These are phyloP conservation scores for Macquaria ambigua DNA, from an alignment of 2,113 vertebrate genomes.

Conservation along the genomic window DNA sequence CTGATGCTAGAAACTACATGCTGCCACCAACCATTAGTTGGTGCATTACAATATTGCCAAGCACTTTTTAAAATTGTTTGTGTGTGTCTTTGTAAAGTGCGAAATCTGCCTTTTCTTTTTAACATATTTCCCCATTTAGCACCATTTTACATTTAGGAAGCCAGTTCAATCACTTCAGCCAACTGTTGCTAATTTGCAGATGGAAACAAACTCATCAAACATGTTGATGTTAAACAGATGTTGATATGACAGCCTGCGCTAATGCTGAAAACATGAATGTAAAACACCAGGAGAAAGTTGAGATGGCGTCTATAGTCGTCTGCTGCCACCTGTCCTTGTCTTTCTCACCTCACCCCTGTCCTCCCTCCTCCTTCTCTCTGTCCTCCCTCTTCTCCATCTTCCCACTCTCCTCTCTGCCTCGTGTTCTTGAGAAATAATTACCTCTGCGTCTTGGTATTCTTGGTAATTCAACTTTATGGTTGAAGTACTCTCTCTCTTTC, in stretches of 20 bases:
- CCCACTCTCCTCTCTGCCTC: constrained; percentile 1
- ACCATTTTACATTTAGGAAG: background rate
- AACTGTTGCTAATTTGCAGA: constrained; percentile 22
- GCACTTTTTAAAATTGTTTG: background rate
- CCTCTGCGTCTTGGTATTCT: background rate
- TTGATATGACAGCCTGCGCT: background rate
- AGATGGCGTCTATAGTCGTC: background rate
- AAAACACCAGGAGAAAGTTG: background rate
- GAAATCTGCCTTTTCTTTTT: background rate
- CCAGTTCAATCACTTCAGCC: constrained; percentile 5
- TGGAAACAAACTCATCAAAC: constrained; percentile 18
- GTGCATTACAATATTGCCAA: background rate
- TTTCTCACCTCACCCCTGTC: background rate
- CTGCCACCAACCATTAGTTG: background rate
- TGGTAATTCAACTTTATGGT: background rate
- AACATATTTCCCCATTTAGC: background rate
- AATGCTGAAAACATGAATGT: background rate
- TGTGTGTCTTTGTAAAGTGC: background rate
- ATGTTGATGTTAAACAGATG: constrained; percentile 40
- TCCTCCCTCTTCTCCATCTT: background rate
- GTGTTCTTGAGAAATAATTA: constrained; percentile 20
- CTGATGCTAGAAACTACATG: background rate
- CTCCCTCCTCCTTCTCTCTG: background rate
- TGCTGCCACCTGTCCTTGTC: background rate
- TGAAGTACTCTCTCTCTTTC: background rate